phyloP scores from a whole-genome alignment of 2,113 vertebrate species.

The Proteles cristata region DNA sequence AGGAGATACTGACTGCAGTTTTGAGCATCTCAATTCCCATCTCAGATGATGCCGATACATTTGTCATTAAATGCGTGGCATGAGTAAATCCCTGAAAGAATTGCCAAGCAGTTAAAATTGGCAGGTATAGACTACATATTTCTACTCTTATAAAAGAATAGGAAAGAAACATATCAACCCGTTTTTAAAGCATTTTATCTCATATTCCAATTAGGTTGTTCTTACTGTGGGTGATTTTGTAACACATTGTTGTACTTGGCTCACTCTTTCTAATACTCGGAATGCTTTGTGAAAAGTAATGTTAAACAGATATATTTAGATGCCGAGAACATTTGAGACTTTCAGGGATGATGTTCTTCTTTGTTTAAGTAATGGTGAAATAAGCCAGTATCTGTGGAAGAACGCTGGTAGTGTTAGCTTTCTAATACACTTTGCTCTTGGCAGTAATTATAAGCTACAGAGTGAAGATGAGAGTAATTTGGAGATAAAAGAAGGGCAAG shows the following conservation, averaged over 20 bases:
- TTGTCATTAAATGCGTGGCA: conserved; percentile 57
- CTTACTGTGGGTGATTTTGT: not conserved
- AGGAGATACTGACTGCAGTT: conserved; percentile 61
- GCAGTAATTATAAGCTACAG: not conserved
- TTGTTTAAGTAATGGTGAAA: not conserved
- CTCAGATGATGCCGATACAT: conserved; percentile 46
- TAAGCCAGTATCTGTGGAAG: not conserved
- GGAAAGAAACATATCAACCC: not conserved
- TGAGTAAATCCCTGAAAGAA: conserved; percentile 65
- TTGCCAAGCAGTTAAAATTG: conserved; percentile 62
- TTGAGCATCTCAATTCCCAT: conserved; percentile 62
- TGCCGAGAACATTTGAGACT: not conserved
- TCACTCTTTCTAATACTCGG: not conserved
- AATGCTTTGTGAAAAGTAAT: not conserved
- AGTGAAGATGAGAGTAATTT: not conserved
- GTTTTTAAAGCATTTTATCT: conserved; percentile 16
- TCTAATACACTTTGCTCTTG: not conserved
- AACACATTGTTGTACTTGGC: not conserved
- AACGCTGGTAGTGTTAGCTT: not conserved
- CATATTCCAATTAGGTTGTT: not conserved
- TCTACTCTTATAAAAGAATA: not conserved
- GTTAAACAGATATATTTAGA: not conserved
- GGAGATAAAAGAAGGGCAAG: not conserved
- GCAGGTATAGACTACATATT: not conserved
- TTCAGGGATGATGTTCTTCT: not conserved